phyloP scores from a whole-genome alignment of 1,140 invertebrate species.

The Euura saliciscinereae region DNA sequence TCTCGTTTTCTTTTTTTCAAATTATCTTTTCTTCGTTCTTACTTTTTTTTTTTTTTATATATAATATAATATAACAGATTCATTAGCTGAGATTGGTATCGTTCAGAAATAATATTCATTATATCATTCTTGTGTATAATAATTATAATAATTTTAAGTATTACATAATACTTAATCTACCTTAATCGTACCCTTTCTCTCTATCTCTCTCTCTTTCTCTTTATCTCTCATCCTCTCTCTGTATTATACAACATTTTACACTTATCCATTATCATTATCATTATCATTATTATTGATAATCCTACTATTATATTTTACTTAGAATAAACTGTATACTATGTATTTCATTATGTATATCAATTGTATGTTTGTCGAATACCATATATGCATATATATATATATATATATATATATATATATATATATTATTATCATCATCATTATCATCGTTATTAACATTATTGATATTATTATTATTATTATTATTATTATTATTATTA shows the following conservation, averaged over 20 bases:
- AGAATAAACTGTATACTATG: no score
- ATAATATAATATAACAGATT: slow-evolving; percentile 58
- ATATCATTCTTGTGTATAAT: slow-evolving; percentile 14
- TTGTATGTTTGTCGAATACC: no score
- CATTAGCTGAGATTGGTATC: slow-evolving; percentile 60
- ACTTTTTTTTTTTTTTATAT: not conserved
- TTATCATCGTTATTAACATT: no score
- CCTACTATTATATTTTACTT: no score
- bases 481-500: no score
- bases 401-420: no score
- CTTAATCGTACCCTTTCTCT: slow-evolving; percentile 21
- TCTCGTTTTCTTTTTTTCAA: no score
- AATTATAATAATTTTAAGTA: slow-evolving; percentile 37
- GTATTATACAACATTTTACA: slow-evolving; percentile 10
- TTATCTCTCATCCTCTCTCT: slow-evolving; percentile 6
- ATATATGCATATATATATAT: no score
- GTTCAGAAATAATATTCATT: slow-evolving; percentile 28
- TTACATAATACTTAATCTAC: slow-evolving; percentile 10
- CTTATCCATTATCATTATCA: slow-evolving; percentile 38
- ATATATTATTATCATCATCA: no score
- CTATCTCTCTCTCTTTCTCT: slow-evolving; percentile 21
- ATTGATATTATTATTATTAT: no score
- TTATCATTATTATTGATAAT: slow-evolving; percentile 34
- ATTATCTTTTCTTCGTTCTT: no score
- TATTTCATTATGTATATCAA: no score